Conservation (phyloP, 2,113 vertebrate genomes). For the Cynoglossus semilaevis region DNA sequence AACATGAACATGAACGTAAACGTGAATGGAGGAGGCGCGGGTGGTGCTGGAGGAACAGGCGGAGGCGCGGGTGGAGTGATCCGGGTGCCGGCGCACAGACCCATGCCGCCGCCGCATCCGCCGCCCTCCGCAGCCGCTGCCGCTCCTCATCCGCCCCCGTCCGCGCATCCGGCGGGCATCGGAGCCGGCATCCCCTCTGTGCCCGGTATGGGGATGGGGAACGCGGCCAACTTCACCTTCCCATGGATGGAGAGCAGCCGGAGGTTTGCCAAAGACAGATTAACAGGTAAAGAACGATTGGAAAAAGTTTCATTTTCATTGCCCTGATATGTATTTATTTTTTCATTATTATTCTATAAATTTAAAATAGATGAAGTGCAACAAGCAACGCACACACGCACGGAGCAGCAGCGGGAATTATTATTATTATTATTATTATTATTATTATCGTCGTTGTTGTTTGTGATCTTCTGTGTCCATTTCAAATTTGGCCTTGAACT, state of each 20-base stretch:
- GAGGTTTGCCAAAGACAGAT: conserved; percentile 88
- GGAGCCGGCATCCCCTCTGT: conserved; percentile 73
- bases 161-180: conserved; percentile 76
- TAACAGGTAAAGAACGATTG: conserved; percentile 82
- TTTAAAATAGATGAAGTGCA: no score
- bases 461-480: neutral
- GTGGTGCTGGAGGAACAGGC: neutral
- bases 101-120: conserved; percentile 82
- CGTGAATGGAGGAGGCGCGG: conserved; percentile 69
- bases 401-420: no score
- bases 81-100: conserved; percentile 88
- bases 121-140: conserved; percentile 78
- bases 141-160: conserved; percentile 75
- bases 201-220: conserved; percentile 77
- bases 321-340: no score
- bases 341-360: no score
- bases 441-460: neutral
- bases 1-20: conserved; percentile 85
- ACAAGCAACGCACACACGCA: no score
- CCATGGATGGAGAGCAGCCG: conserved; percentile 94
- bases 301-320: neutral
- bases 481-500: neutral
- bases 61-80: conserved; percentile 78
- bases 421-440: no score
- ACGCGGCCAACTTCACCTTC: conserved; percentile 82